Base-by-base conservation (phyloP, 2,113 vertebrate genomes). In the Condylura cristata region DNA sequence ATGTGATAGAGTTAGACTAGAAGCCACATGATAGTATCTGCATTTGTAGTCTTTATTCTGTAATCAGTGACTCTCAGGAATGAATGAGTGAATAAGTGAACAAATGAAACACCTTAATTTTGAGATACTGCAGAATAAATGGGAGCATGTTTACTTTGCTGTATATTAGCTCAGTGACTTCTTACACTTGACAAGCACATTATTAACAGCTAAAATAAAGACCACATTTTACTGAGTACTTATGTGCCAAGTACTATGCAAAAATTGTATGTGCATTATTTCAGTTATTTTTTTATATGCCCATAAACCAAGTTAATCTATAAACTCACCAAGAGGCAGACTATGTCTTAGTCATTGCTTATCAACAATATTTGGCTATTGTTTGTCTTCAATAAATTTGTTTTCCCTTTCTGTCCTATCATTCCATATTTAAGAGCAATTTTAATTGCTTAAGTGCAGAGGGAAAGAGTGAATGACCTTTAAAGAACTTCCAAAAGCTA, bases 401-500 rank as follows among this genome's bases (percentile, higher is more conserved):
- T 44, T 63, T 96, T 12, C 20, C 58, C 34, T 71, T 96, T 94
- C 88, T 90, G n/a, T 94, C 41, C 0, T 87, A 95, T 81, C 22
- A 41, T 91, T 85, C 66, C 2, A 20, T 78, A 81, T 93, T 93
- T 83, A 96, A 95, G 83, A 92, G 76, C 61, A 93, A 58, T 90
- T 91, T 91, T 96, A 97, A 94, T 97, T 94, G 86, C 75, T 44
- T 89, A 91, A 93, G 68, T 89, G 70, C 87, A 91, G 44, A 48
- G 74, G 95, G 63, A 94, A 94, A 48, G 56, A 93, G 28, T 81
- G 60, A 81, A 34, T 96, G 92, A 97, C 91, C 94, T 96, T 97
- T 96, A 95, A 96, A 87, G 48, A 96, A 87, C 90, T 95, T 96
- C 85, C 58, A 97, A 78, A 18, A 93, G 89, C 65, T 90, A 37